These are phyloP conservation scores for Carcina quercana DNA, from an alignment of 2,888 invertebrate species.

Conservation along the genomic window DNA sequence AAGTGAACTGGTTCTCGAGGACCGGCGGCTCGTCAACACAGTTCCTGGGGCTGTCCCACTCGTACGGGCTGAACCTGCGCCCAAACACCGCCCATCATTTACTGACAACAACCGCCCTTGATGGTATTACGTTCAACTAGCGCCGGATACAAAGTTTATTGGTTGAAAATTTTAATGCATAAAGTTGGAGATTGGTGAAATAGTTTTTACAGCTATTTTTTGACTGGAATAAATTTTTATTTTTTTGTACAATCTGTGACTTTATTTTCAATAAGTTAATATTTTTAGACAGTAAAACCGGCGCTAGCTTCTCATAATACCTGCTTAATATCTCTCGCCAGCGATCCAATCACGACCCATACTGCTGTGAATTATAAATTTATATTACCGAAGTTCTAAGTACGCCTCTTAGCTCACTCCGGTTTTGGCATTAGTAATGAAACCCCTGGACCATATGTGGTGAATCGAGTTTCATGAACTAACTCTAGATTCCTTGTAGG, in stretches of 20 bases:
- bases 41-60: conserved; percentile 93
- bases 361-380: too few species aligned
- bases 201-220: too few species aligned
- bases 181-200: too few species aligned
- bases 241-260: background rate
- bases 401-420: conserved; percentile 4
- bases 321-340: too few species aligned
- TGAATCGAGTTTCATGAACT: conserved; percentile 7
- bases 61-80: conserved; percentile 92
- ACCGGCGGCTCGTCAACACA: conserved; percentile 89
- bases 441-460: conserved; percentile 8
- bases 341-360: too few species aligned
- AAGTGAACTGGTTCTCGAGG: conserved; percentile 92
- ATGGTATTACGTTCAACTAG: too few species aligned
- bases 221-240: background rate
- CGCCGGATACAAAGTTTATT: too few species aligned
- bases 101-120: too few species aligned
- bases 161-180: too few species aligned
- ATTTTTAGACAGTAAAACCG: too few species aligned
- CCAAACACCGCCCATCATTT: conserved; percentile 57
- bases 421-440: conserved; percentile 6
- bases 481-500: background rate
- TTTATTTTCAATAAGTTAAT: too few species aligned
- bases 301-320: too few species aligned
- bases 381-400: conserved; percentile 7